Percentiles rank a stretch among this genome's conserved stretches.
Evolutionary conservation across 1,140 invertebrate genomes (phyloP).

Genomic region (Copidosoma floridanum): DNA sequence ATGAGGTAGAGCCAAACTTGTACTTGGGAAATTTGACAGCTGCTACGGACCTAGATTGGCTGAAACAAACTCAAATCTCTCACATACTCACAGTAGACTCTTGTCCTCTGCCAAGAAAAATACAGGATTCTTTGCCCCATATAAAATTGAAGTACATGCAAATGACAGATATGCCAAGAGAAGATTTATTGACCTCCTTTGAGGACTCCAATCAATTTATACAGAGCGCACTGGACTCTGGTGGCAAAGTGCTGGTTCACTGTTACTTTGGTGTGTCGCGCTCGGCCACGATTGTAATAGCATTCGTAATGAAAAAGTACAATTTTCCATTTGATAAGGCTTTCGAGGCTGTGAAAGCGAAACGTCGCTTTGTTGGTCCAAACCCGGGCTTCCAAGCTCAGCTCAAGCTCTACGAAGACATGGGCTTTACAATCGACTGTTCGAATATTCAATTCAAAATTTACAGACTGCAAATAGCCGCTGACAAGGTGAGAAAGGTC

Average conservation of each 20-base stretch:
- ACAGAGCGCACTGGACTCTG: conserved; percentile 56
- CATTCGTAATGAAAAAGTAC: conserved; percentile 82
- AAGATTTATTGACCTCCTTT: conserved; percentile 77
- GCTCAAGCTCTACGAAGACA: conserved; percentile 72
- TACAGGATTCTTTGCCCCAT: conserved; percentile 63
- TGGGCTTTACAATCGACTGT: conserved; percentile 71
- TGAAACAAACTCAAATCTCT: conserved; percentile 67
- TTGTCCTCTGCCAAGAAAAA: conserved; percentile 73
- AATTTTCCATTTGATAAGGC: conserved; percentile 70
- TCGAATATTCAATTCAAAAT: conserved; percentile 73
- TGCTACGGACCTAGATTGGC: conserved; percentile 68
- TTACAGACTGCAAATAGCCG: conserved; percentile 73
- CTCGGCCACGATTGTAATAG: conserved; percentile 79
- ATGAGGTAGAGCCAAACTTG: conserved; percentile 69
- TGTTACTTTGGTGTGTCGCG: conserved; percentile 86
- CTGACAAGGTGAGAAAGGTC: conserved; percentile 77
- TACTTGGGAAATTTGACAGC: conserved; percentile 77
- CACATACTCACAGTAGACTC: conserved; percentile 80
- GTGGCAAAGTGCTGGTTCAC: conserved; percentile 72
- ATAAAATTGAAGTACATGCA: conserved; percentile 75
- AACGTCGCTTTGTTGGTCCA: conserved; percentile 66
- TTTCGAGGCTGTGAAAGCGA: conserved; percentile 65
- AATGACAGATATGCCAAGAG: conserved; percentile 77
- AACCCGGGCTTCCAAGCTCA: conserved; percentile 77
- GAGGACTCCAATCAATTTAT: conserved; percentile 75